Percentiles rank a stretch among this genome's conserved stretches.
Evolutionary conservation across 2,113 vertebrate genomes (phyloP).

Genomic region (Carassius carassius): DNA sequence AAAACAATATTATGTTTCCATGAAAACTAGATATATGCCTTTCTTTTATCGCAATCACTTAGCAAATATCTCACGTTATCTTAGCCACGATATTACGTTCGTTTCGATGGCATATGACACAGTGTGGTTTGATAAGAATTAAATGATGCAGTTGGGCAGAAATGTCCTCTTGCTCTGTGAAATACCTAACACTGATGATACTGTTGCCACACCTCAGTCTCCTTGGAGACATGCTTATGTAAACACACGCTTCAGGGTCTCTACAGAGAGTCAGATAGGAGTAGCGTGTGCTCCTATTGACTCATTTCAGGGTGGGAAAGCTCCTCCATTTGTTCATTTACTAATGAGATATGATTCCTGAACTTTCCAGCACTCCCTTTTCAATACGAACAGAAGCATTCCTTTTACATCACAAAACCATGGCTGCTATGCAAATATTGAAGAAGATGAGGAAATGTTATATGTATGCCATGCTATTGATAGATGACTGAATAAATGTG

Average conservation of each 20-base stretch:
- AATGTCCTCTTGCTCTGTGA: conserved; percentile 35
- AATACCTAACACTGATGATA: conserved; percentile 41
- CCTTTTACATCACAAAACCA: conserved; percentile 16
- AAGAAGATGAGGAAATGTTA: conserved; percentile 14
- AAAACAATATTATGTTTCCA: neutral
- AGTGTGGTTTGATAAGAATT: neutral
- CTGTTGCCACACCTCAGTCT: conserved; percentile 53
- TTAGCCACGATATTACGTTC: neutral
- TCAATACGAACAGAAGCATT: conserved; percentile 9
- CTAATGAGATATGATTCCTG: conserved; percentile 25
- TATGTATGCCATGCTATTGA: neutral
- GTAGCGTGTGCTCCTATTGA: conserved; percentile 1
- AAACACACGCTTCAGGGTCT: conserved; percentile 52
- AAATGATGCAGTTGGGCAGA: neutral
- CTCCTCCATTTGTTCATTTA: conserved; percentile 52
- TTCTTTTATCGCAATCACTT: neutral
- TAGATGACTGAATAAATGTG: neutral
- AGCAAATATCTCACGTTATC: neutral
- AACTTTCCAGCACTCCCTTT: neutral
- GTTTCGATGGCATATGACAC: neutral
- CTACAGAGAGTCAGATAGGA: conserved; percentile 42
- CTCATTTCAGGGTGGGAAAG: conserved; percentile 8
- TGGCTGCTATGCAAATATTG: conserved; percentile 36
- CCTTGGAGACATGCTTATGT: conserved; percentile 49
- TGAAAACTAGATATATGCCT: neutral